phyloP scores from a whole-genome alignment of 2,888 invertebrate species.

The Netelia virgata region DNA sequence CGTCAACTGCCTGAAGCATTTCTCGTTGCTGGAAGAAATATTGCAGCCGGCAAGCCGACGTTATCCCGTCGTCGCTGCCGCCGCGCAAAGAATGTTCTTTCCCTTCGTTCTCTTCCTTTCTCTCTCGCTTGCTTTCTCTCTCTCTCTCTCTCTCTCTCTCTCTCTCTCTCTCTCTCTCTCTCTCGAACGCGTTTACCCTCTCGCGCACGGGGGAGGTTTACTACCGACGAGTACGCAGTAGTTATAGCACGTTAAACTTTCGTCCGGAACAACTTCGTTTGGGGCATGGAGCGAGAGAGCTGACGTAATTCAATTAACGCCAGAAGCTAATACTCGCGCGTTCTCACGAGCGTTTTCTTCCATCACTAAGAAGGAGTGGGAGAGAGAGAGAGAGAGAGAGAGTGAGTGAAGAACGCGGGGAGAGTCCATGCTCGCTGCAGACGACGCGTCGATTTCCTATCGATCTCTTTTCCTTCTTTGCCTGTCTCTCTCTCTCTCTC shows the following conservation, averaged over 20 bases:
- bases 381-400: neutral
- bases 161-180: conserved; percentile 19
- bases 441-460: conserved; percentile 41
- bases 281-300: conserved; percentile 21
- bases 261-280: conserved; percentile 64
- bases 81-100: conserved; percentile 46
- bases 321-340: conserved; percentile 61
- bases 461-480: conserved; percentile 20
- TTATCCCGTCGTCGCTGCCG: conserved; percentile 40
- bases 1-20: conserved; percentile 66
- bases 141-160: neutral
- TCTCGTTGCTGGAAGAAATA: conserved; percentile 59
- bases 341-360: conserved; percentile 57
- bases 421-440: conserved; percentile 11
- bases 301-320: conserved; percentile 67
- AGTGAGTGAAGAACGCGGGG: neutral
- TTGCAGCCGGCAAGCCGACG: conserved; percentile 55
- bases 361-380: conserved; percentile 7
- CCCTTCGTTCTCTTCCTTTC: conserved; percentile 6
- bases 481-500: conserved; percentile 4
- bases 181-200: conserved; percentile 1
- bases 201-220: conserved; percentile 37
- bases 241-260: conserved; percentile 61
- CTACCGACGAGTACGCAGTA: conserved; percentile 56
- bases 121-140: neutral